Evolutionary conservation across 2,113 vertebrate genomes (phyloP).

Genomic region (Prunella himalayana): DNA sequence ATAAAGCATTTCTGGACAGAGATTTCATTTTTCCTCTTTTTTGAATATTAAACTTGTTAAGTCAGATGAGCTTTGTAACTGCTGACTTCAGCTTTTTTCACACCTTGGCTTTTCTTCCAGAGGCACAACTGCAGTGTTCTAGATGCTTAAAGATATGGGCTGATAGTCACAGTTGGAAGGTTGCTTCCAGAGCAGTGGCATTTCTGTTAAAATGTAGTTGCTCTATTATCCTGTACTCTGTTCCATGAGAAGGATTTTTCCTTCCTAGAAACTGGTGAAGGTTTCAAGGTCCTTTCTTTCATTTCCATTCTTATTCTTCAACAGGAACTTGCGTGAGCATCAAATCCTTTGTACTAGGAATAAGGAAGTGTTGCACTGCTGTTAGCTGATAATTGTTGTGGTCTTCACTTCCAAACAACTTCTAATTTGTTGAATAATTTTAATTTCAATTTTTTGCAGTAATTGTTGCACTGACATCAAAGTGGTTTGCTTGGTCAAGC

Average conservation of each 20-base stretch:
- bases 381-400: neutral
- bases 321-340: neutral
- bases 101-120: neutral
- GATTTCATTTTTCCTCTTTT: fast-evolving
- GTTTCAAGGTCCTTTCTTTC: neutral
- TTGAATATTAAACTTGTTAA: neutral
- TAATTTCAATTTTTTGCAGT: neutral
- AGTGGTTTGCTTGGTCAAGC: neutral
- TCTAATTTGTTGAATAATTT: neutral
- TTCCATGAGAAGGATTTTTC: neutral
- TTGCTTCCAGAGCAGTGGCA: neutral
- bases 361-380: neutral
- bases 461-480: neutral
- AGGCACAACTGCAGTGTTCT: neutral
- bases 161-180: neutral
- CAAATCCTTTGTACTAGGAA: neutral
- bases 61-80: neutral
- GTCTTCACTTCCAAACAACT: neutral
- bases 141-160: neutral
- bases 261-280: neutral
- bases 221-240: neutral
- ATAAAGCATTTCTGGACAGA: neutral
- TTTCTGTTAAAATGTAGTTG: neutral
- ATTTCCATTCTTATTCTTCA: neutral
- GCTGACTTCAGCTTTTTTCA: neutral